Evolutionary conservation across 2,113 vertebrate genomes (phyloP).

Genomic region (Muntiacus muntjak): DNA sequence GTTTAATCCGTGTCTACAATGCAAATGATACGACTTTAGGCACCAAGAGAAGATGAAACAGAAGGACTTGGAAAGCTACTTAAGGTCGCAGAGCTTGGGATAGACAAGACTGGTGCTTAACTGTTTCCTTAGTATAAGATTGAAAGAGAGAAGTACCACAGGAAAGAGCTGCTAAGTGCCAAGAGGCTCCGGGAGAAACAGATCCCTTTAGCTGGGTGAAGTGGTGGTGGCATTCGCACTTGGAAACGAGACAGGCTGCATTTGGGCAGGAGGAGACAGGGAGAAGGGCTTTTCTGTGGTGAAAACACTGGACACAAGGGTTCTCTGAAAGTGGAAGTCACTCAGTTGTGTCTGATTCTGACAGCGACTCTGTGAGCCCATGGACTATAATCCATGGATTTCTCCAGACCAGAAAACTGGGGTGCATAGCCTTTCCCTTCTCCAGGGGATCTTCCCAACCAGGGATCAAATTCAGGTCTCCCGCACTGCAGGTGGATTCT

Average conservation of each 20-base stretch:
- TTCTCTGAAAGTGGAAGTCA: neutral
- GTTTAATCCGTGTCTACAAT: neutral
- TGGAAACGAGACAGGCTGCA: neutral
- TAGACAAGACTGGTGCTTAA: neutral
- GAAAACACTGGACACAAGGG: neutral
- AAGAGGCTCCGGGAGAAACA: neutral
- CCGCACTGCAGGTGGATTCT: no score
- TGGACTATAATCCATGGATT: neutral
- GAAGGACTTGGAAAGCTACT: neutral
- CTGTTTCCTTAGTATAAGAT: neutral
- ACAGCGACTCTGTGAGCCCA: accelerated
- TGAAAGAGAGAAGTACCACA: neutral
- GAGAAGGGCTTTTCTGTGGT: neutral
- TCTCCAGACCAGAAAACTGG: neutral
- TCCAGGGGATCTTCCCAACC: neutral
- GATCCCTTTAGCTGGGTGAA: neutral
- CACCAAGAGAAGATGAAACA: neutral
- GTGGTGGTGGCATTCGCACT: neutral
- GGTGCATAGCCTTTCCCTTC: neutral
- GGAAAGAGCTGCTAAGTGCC: neutral
- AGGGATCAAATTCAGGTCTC: no score
- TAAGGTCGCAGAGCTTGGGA: neutral
- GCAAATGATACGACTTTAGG: neutral
- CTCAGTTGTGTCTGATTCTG: accelerated
- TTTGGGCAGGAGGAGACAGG: neutral